Base-by-base conservation (phyloP, 2,797 vertebrate genomes). In the Carapus acus region DNA sequence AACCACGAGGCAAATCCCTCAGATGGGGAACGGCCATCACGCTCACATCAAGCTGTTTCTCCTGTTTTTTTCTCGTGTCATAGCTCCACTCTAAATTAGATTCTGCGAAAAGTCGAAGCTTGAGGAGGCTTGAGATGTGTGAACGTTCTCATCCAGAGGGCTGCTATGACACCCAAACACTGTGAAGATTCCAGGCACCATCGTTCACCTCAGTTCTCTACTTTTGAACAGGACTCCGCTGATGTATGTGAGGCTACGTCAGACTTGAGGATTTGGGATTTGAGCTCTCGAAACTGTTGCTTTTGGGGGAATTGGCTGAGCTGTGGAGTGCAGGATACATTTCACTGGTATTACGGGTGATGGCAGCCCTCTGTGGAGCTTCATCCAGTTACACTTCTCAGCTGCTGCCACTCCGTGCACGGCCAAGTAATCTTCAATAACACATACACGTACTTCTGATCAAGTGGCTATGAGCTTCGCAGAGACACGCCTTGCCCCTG, bases 61-160 rank as follows among this genome's bases (percentile, higher is more conserved):
- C n/a, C n/a, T n/a, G n/a, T n/a, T n/a, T n/a, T n/a, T 17, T 24
- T 52, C 49, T 68, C 47, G 20, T 41, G 54, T 60, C 44, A 15
- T 21, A 56, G 27, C 67, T 36, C 45, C 6, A 17, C 44, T 62
- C 65, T 15, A 65, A 80, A 85, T 79, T 82, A 84, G 71, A 73
- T 44, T 12, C 49, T 61, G 78, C 54, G 71, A 82, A 79, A 57
- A 76, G 58, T 47, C 47, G 9, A 51, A 54, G 56, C 55, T 29
- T 39, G 71, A 49, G 61, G 56, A 65, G 62, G n/a, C n/a, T 51
- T 57, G 47, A 42, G 61, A 71, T 48, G 76, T 77, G 80, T 47
- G 69, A 80, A 58, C 24, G 45, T 49, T 43, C 40, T 21, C 18
- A 50, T 49, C 43, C 33, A 68, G 49, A 19, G 24, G 23, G 20